Percentiles rank a stretch among this genome's conserved stretches.
These are phyloP conservation scores for Danio aesculapii DNA, from an alignment of 2,797 vertebrate genomes.

Conservation along the genomic window DNA sequence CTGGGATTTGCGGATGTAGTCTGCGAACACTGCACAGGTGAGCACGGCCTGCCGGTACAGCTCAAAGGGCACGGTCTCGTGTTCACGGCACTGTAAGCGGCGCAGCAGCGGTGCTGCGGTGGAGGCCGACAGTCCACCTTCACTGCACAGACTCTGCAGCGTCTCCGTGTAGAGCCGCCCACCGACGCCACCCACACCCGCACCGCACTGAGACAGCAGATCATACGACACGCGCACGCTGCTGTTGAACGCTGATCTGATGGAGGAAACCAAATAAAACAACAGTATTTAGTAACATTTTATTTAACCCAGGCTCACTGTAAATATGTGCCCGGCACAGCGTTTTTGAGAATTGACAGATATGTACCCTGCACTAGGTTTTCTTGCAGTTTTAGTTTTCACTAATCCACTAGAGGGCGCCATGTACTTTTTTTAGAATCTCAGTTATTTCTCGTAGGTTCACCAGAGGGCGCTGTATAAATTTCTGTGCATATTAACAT, in stretches of 20 bases:
- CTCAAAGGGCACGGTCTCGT: slow-evolving; percentile 90
- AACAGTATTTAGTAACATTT: no score
- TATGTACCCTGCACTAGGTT: no score
- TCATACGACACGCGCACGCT: slow-evolving; percentile 89
- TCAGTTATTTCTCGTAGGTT: no score
- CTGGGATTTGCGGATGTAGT: slow-evolving; percentile 86
- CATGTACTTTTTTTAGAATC: no score
- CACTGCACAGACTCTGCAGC: slow-evolving; percentile 85
- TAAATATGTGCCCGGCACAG: no score
- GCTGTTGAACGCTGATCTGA: slow-evolving; percentile 92
- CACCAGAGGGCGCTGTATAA: no score
- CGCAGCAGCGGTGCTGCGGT: slow-evolving; percentile 82
- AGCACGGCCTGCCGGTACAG: slow-evolving; percentile 91
- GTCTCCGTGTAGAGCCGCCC: slow-evolving; percentile 89
- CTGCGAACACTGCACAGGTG: slow-evolving; percentile 89
- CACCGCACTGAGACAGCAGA: slow-evolving; percentile 79
- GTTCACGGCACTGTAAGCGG: slow-evolving; percentile 88
- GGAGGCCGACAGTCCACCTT: slow-evolving; percentile 80
- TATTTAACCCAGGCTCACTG: no score
- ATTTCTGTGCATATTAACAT: no score
- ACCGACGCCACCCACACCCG: slow-evolving; percentile 76
- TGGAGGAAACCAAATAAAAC: background rate
- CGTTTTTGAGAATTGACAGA: no score
- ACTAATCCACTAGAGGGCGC: no score
- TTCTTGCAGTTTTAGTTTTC: no score